A percentile compares a stretch with the other conserved stretches of the same genome.
Evolutionary conservation across 2,797 vertebrate genomes (phyloP).

Genomic region (Hyperoplus lanceolatus): DNA sequence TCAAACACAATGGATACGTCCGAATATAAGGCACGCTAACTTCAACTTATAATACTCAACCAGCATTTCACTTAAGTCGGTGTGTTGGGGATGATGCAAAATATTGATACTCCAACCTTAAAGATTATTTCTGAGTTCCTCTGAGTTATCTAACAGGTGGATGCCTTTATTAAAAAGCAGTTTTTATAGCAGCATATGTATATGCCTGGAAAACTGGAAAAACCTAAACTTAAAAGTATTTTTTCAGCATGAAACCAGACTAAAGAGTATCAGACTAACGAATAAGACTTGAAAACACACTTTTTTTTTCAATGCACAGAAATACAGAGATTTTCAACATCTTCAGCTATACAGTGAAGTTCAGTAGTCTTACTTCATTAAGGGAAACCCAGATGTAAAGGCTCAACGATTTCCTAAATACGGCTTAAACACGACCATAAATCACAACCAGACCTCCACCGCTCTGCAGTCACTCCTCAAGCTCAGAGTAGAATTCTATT

Average conservation of each 20-base stretch:
- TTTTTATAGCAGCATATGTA: neutral
- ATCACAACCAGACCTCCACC: constrained; percentile 62
- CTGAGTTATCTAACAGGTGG: neutral
- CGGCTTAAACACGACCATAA: constrained; percentile 56
- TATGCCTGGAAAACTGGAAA: neutral
- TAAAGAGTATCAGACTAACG: neutral
- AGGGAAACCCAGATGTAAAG: constrained; percentile 22
- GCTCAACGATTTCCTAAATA: constrained; percentile 45
- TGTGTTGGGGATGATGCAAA: neutral
- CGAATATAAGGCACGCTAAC: neutral
- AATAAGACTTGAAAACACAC: neutral
- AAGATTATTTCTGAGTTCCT: neutral
- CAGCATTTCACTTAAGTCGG: neutral
- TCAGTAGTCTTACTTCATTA: constrained; percentile 21
- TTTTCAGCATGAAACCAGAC: constrained; percentile 7
- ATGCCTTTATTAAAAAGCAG: neutral
- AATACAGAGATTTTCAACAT: constrained; percentile 4
- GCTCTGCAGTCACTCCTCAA: constrained; percentile 50
- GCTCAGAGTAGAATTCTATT: constrained; percentile 62
- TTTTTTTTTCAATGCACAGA: constrained; percentile 1
- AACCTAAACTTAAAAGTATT: neutral
- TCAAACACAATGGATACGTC: neutral
- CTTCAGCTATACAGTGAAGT: constrained; percentile 11
- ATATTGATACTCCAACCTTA: neutral
- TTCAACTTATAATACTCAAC: neutral